A percentile compares a stretch with the other conserved stretches of the same genome.
Evolutionary conservation across 1,140 invertebrate species (phyloP).

Genomic region (Ooceraea biroi): DNA sequence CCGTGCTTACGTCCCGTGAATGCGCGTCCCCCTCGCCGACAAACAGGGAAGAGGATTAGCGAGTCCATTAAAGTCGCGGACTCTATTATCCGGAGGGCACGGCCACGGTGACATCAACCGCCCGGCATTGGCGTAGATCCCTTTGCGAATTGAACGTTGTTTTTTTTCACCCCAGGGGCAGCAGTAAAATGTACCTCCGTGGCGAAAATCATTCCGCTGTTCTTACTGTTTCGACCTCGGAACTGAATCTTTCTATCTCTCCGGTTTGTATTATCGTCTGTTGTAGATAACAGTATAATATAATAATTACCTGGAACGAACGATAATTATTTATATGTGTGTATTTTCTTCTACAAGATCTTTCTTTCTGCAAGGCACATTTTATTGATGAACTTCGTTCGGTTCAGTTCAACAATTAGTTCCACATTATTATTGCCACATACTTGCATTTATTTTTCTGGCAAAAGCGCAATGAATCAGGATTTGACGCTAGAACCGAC

Average conservation of each 20-base stretch:
- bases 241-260: no score
- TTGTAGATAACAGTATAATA: no score
- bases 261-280: no score
- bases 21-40: slow-evolving; percentile 78
- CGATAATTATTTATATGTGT: no score
- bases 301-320: no score
- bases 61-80: slow-evolving; percentile 87
- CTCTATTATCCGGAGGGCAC: slow-evolving; percentile 85
- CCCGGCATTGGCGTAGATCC: slow-evolving; percentile 75
- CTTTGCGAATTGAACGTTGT: background rate
- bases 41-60: slow-evolving; percentile 86
- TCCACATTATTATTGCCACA: background rate
- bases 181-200: background rate
- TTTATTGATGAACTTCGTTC: background rate
- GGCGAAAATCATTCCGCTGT: no score
- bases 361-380: background rate
- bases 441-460: background rate
- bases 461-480: background rate
- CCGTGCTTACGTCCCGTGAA: slow-evolving; percentile 59
- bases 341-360: no score
- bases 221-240: background rate
- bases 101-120: slow-evolving; percentile 85
- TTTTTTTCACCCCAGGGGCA: background rate
- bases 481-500: background rate
- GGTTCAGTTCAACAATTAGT: background rate